These are phyloP conservation scores for Drosophila lacertosa DNA, from an alignment of 1,140 invertebrate species.

Conservation along the genomic window DNA sequence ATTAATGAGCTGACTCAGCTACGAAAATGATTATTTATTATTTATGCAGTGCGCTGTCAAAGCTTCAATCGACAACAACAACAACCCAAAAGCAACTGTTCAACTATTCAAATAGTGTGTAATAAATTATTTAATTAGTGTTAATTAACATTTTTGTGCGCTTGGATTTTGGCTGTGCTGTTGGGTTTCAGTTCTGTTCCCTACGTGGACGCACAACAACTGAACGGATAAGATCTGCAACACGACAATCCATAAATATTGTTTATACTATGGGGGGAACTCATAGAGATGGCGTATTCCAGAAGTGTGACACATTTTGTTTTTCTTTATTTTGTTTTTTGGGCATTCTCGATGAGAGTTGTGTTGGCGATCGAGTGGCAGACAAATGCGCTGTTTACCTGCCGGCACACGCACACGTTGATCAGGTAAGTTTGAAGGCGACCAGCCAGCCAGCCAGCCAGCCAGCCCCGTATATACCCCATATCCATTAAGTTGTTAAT, in stretches of 20 bases:
- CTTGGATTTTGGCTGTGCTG: too few species aligned
- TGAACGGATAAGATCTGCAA: constrained; percentile 67
- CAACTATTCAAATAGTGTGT: constrained; percentile 13
- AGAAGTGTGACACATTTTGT: constrained; percentile 34
- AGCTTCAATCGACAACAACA: constrained; percentile 12
- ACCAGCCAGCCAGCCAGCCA: too few species aligned
- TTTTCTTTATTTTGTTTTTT: constrained; percentile 54
- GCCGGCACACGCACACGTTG: constrained; percentile 62
- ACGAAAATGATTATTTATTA: not conserved
- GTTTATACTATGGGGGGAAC: constrained; percentile 1
- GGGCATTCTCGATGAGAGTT: constrained; percentile 45
- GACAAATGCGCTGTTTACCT: constrained; percentile 80
- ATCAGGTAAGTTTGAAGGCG: constrained; percentile 24
- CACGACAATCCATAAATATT: constrained; percentile 54
- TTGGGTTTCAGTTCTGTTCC: not conserved
- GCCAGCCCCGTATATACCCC: too few species aligned
- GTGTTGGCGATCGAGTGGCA: constrained; percentile 54
- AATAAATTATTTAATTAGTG: constrained; percentile 79
- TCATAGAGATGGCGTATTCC: constrained; percentile 23
- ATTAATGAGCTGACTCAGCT: constrained; percentile 2
- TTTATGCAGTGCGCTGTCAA: constrained; percentile 13
- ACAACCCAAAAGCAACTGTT: constrained; percentile 4
- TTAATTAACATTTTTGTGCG: constrained; percentile 63
- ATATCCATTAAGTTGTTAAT: constrained; percentile 80
- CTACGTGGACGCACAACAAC: constrained; percentile 56